Evolutionary conservation across 2,113 vertebrate genomes (phyloP).

Genomic region (Crotophaga sulcirostris): DNA sequence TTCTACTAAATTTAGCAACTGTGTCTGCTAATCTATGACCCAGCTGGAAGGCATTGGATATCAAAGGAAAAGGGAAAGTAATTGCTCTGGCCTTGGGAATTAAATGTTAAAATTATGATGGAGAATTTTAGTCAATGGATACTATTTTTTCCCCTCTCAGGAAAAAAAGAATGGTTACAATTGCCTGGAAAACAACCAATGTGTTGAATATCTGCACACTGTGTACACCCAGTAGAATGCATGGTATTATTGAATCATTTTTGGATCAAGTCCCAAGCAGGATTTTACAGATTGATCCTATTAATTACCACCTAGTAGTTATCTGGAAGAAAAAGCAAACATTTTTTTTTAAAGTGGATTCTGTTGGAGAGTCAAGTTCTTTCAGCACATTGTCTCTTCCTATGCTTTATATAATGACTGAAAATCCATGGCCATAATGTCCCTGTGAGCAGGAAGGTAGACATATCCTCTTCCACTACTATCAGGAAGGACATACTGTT

Average conservation of each 20-base stretch:
- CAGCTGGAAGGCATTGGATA: not conserved
- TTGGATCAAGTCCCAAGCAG: not conserved
- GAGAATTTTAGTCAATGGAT: not conserved
- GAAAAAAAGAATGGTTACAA: not conserved
- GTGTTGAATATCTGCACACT: not conserved
- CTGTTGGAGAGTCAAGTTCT: not conserved
- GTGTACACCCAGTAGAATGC: not conserved
- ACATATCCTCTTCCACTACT: not conserved
- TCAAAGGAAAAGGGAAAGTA: not conserved
- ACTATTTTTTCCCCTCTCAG: not conserved
- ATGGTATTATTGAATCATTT: not conserved
- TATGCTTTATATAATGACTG: accelerated
- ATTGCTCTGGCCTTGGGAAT: not conserved
- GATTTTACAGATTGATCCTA: not conserved
- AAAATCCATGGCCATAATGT: not conserved
- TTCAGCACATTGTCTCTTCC: not conserved
- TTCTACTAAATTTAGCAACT: constrained; percentile 32
- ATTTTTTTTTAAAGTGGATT: not conserved
- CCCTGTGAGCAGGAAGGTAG: not conserved
- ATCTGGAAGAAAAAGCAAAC: not conserved
- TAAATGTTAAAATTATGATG: not conserved
- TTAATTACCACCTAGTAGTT: not conserved
- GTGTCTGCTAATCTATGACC: not conserved
- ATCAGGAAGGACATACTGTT: not conserved
- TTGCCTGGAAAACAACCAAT: not conserved